A percentile compares a stretch with the other conserved stretches of the same genome.
These are phyloP conservation scores for Micrasema minimum DNA, from an alignment of 1,140 invertebrate genomes.

Conservation along the genomic window DNA sequence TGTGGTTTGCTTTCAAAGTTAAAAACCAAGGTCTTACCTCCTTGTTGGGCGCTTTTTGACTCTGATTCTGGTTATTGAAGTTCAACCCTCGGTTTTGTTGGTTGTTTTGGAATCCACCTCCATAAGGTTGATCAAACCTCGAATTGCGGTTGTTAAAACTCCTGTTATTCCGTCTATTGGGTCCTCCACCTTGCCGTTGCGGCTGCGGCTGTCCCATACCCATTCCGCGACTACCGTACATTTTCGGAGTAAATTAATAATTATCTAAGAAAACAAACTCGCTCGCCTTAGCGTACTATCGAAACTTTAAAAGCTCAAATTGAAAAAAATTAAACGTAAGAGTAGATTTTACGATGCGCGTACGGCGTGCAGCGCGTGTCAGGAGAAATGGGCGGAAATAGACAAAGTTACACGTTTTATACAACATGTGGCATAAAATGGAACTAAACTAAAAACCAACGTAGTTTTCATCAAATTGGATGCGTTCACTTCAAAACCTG, in stretches of 20 bases:
- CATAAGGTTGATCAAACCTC: slow-evolving; percentile 29
- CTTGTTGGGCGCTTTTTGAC: not conserved
- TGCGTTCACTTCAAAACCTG: slow-evolving; percentile 15
- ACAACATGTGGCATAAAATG: not conserved
- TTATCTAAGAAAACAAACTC: too few species aligned
- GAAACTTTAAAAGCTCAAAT: too few species aligned
- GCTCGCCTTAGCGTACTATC: too few species aligned
- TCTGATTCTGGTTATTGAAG: slow-evolving; percentile 8
- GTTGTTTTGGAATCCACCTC: slow-evolving; percentile 23
- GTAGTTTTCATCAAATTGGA: not conserved
- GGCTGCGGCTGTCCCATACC: slow-evolving; percentile 44
- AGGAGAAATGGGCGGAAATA: slow-evolving; percentile 38
- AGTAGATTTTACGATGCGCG: slow-evolving; percentile 5
- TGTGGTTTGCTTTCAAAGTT: too few species aligned
- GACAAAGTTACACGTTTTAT: slow-evolving; percentile 16
- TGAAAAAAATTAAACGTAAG: too few species aligned
- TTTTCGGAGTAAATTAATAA: slow-evolving; percentile 27
- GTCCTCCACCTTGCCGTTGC: slow-evolving; percentile 34
- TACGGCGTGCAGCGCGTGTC: slow-evolving; percentile 16
- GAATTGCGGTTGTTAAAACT: slow-evolving; percentile 15
- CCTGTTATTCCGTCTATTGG: slow-evolving; percentile 31
- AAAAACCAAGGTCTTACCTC: too few species aligned
- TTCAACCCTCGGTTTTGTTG: slow-evolving; percentile 1
- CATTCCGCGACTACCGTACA: slow-evolving; percentile 40
- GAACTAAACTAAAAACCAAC: slow-evolving; percentile 28